phyloP scores from a whole-genome alignment of 2,113 vertebrate species.

The Tetraodon nigroviridis region DNA sequence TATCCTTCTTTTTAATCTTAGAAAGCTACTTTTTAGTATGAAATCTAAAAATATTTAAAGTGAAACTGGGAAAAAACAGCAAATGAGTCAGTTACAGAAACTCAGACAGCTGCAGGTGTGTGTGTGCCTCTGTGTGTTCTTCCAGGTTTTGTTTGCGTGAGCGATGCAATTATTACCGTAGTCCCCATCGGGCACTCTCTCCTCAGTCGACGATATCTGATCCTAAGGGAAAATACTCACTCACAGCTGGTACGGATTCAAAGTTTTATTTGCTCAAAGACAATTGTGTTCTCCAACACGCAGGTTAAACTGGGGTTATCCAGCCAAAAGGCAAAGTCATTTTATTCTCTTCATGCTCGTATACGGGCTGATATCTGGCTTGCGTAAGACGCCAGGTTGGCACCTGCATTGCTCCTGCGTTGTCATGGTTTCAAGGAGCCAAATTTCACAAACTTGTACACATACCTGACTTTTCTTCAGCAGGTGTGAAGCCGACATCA shows the following conservation, averaged over 20 bases:
- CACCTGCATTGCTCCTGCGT: neutral
- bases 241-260: slow-evolving; percentile 5
- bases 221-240: neutral
- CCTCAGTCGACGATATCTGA: slow-evolving; percentile 2
- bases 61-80: neutral
- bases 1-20: neutral
- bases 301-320: neutral
- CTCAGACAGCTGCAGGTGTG: slow-evolving; percentile 16
- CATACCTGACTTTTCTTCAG: neutral
- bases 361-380: neutral
- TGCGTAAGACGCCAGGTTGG: neutral
- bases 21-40: neutral
- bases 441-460: neutral
- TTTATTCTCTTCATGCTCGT: neutral
- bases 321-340: neutral
- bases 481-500: neutral
- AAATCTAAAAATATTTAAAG: slow-evolving; percentile 2
- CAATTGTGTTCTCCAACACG: neutral
- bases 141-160: slow-evolving; percentile 5
- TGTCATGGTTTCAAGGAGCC: neutral
- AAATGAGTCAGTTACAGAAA: slow-evolving; percentile 1
- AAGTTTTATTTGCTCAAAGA: slow-evolving; percentile 13
- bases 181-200: slow-evolving; percentile 1
- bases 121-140: slow-evolving; percentile 1
- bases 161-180: slow-evolving; percentile 2